phyloP scores from a whole-genome alignment of 2,888 invertebrate genomes.

The Petrolisthes manimaculis region DNA sequence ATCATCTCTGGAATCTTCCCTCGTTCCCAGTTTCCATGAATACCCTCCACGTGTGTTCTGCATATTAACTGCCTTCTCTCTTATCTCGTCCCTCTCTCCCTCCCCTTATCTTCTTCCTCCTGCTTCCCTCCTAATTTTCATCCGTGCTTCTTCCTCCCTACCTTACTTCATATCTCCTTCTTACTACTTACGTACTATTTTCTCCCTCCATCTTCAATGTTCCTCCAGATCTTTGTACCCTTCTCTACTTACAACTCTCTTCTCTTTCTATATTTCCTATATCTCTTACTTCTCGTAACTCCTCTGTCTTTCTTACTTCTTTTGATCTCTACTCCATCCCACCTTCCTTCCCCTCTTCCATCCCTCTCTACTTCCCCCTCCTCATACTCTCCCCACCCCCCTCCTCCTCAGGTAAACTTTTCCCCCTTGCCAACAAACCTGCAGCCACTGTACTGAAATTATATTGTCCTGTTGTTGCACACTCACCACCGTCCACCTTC shows the following conservation, averaged over 20 bases:
- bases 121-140: background rate
- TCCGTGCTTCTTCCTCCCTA: background rate
- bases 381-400: background rate
- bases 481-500: background rate
- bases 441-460: background rate
- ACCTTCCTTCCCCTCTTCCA: too few relatives aligned
- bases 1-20: background rate
- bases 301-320: constrained; percentile 2
- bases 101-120: background rate
- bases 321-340: too few relatives aligned
- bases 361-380: background rate
- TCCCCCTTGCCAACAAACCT: background rate
- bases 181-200: background rate
- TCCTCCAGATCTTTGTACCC: constrained; percentile 13
- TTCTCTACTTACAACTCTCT: background rate
- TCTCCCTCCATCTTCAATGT: background rate
- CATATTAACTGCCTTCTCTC: background rate
- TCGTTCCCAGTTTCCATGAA: too few relatives aligned
- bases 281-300: constrained; percentile 1
- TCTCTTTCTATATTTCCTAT: background rate
- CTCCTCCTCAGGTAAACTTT: background rate
- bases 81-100: constrained; percentile 6
- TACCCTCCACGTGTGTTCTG: too few relatives aligned
- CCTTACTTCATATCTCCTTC: background rate
- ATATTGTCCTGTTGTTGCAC: background rate